These are phyloP conservation scores for Chionis minor DNA, from an alignment of 2,113 vertebrate genomes.

Conservation along the genomic window DNA sequence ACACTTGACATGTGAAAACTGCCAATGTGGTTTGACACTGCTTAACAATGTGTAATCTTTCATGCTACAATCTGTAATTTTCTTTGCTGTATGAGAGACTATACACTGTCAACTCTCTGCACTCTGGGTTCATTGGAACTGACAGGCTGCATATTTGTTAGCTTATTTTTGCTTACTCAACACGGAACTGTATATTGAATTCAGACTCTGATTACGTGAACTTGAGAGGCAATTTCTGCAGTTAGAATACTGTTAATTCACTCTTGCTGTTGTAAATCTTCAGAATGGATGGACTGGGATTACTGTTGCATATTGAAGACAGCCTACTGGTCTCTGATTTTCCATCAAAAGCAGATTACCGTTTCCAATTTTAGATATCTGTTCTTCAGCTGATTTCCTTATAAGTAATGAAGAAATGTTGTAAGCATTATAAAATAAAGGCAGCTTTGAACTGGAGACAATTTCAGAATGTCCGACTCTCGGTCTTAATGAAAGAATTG, in stretches of 20 bases:
- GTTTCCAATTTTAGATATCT: slow-evolving; percentile 21
- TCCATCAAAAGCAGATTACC: not conserved
- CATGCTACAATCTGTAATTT: slow-evolving; percentile 48
- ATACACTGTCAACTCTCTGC: slow-evolving; percentile 15
- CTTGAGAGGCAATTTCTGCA: not conserved
- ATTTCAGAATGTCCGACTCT: not conserved
- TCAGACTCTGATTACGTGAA: slow-evolving; percentile 15
- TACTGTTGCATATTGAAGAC: slow-evolving; percentile 23
- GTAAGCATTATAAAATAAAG: slow-evolving; percentile 22
- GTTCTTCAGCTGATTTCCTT: not conserved
- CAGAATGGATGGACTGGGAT: slow-evolving; percentile 1
- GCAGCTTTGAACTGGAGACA: not conserved
- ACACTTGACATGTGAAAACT: slow-evolving; percentile 50
- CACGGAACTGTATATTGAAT: not conserved
- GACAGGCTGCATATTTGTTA: slow-evolving; percentile 54
- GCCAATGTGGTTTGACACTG: slow-evolving; percentile 30
- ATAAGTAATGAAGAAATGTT: not conserved
- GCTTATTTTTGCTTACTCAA: slow-evolving; percentile 53
- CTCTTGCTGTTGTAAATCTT: not conserved
- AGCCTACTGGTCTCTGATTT: slow-evolving; percentile 34
- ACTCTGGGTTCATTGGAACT: slow-evolving; percentile 16
- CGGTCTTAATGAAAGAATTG: not conserved
- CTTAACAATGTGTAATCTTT: slow-evolving; percentile 57
- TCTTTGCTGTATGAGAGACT: slow-evolving; percentile 16
- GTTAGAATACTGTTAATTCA: slow-evolving; percentile 31